Evolutionary conservation across 2,888 invertebrate species (phyloP).

Genomic region (Nezara viridula): DNA sequence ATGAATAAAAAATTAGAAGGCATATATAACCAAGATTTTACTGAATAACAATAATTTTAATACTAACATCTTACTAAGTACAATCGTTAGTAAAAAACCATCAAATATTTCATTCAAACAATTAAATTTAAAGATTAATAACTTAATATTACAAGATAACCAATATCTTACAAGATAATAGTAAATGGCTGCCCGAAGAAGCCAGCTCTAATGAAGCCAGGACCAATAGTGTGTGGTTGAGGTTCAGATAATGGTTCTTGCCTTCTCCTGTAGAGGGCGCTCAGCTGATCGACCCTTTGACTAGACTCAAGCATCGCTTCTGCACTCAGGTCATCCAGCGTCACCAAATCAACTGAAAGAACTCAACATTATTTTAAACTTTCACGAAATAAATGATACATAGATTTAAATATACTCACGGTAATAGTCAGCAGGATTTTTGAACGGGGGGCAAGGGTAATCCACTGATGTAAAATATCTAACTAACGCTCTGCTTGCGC

Average conservation of each 20-base stretch:
- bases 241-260: slow-evolving; percentile 77
- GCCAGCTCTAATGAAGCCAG: slow-evolving; percentile 77
- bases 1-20: background rate
- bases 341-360: slow-evolving; percentile 89
- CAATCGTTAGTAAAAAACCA: background rate
- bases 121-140: background rate
- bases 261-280: slow-evolving; percentile 83
- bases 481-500: slow-evolving; percentile 89
- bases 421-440: slow-evolving; percentile 97
- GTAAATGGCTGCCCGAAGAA: slow-evolving; percentile 81
- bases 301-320: slow-evolving; percentile 96
- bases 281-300: slow-evolving; percentile 90
- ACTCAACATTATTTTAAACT: slow-evolving; percentile 3
- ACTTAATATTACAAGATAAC: no score
- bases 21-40: background rate
- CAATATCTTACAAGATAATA: slow-evolving; percentile 73
- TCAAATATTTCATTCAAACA: background rate
- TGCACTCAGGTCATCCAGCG: slow-evolving; percentile 91
- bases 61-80: background rate
- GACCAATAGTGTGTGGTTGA: slow-evolving; percentile 84
- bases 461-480: slow-evolving; percentile 92
- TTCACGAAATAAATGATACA: background rate
- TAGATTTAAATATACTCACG: slow-evolving; percentile 73
- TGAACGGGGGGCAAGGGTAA: slow-evolving; percentile 95
- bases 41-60: background rate